Percentiles rank a stretch among this genome's conserved stretches.
Evolutionary conservation across 2,888 invertebrate species (phyloP).

Genomic region (Nomada hirtipes): DNA sequence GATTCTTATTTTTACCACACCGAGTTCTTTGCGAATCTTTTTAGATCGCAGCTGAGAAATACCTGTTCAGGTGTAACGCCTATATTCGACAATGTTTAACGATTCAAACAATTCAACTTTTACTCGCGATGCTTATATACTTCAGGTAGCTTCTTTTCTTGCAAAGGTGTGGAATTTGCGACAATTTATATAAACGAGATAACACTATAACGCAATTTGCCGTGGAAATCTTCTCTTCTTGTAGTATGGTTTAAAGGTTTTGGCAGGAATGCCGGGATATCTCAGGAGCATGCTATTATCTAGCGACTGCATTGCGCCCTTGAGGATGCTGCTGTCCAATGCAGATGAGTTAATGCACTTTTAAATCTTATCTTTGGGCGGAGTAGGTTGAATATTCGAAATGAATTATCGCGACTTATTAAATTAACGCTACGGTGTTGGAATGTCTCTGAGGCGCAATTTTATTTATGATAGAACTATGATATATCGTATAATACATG

Average conservation of each 20-base stretch:
- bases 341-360: conserved; percentile 33
- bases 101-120: too few species aligned
- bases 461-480: not conserved
- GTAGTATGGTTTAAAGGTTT: not conserved
- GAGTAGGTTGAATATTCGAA: not conserved
- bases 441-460: too few species aligned
- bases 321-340: not conserved
- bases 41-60: too few species aligned
- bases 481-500: not conserved
- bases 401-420: conserved; percentile 3
- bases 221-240: not conserved
- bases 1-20: too few species aligned
- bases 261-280: conserved; percentile 17
- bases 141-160: too few species aligned
- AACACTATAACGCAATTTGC: not conserved
- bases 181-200: not conserved
- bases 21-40: too few species aligned
- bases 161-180: not conserved
- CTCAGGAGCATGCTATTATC: conserved; percentile 1
- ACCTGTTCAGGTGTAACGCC: too few species aligned
- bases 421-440: not conserved
- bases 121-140: too few species aligned
- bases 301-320: not conserved
- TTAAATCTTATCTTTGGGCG: conserved; percentile 8
- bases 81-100: too few species aligned